These are phyloP conservation scores for Lasioglossum figueresi DNA, from an alignment of 2,888 invertebrate species.

Conservation along the genomic window DNA sequence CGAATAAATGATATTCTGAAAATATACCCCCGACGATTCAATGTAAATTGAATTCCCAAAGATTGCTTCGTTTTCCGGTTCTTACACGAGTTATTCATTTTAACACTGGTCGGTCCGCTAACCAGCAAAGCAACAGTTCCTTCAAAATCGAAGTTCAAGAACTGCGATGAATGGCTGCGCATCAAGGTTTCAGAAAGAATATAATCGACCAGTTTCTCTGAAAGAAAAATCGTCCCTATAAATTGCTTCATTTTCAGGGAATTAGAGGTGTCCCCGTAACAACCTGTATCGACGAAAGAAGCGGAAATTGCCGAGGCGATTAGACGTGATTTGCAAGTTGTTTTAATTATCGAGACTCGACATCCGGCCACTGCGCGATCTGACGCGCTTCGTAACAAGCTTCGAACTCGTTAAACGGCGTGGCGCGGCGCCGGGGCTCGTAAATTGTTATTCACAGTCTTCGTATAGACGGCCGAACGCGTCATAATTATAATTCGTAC, in stretches of 20 bases:
- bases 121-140: not conserved
- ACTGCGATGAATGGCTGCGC: not conserved
- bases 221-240: not conserved
- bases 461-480: constrained; percentile 29
- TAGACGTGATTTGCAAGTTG: constrained; percentile 36
- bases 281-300: not conserved
- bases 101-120: not conserved
- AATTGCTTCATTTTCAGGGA: not conserved
- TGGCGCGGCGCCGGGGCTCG: constrained; percentile 16
- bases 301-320: constrained; percentile 14
- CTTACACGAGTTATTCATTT: not conserved
- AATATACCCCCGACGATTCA: too few relatives aligned
- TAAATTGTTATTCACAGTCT: constrained; percentile 48
- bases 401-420: constrained; percentile 35
- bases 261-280: not conserved
- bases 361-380: not conserved
- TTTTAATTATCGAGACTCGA: constrained; percentile 29
- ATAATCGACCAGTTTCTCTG: not conserved
- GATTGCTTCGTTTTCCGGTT: not conserved
- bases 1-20: too few relatives aligned
- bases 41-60: too few relatives aligned
- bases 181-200: not conserved
- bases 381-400: constrained; percentile 19
- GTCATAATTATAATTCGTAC: constrained; percentile 53
- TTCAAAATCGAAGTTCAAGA: not conserved